Evolutionary conservation across 2,797 vertebrate species (phyloP).

Genomic region (Phaenicophaeus curvirostris): DNA sequence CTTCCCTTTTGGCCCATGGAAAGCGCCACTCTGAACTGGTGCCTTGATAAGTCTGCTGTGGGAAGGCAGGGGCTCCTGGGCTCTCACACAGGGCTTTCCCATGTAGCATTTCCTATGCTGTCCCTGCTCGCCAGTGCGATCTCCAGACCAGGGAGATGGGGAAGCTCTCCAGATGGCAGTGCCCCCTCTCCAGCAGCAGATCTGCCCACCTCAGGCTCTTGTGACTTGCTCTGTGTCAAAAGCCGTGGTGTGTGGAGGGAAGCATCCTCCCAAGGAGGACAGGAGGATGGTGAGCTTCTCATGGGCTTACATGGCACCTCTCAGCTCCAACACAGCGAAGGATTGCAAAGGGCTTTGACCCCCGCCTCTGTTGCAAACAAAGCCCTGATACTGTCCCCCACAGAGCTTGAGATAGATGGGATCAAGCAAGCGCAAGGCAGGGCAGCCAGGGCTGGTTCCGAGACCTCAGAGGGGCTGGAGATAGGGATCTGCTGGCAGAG

Average conservation of each 20-base stretch:
- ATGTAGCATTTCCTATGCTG: conserved; percentile 71
- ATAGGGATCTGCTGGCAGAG: neutral
- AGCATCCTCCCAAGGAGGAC: neutral
- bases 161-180: neutral
- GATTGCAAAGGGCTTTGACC: neutral
- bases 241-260: fast-evolving
- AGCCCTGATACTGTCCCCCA: neutral
- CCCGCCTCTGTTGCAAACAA: neutral
- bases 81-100: conserved; percentile 81
- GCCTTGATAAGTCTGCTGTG: conserved; percentile 75
- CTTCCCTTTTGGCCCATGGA: conserved; percentile 80
- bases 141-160: neutral
- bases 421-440: neutral
- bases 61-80: conserved; percentile 76
- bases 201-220: neutral
- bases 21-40: conserved; percentile 68
- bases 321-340: neutral
- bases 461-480: neutral
- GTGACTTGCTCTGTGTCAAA: neutral
- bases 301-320: neutral
- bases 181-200: neutral
- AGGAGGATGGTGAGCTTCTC: neutral
- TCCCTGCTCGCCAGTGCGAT: neutral
- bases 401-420: fast-evolving
- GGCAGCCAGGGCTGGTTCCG: neutral